Evolutionary conservation across 2,797 vertebrate genomes (phyloP).

Genomic region (Gymnothorax javanicus): DNA sequence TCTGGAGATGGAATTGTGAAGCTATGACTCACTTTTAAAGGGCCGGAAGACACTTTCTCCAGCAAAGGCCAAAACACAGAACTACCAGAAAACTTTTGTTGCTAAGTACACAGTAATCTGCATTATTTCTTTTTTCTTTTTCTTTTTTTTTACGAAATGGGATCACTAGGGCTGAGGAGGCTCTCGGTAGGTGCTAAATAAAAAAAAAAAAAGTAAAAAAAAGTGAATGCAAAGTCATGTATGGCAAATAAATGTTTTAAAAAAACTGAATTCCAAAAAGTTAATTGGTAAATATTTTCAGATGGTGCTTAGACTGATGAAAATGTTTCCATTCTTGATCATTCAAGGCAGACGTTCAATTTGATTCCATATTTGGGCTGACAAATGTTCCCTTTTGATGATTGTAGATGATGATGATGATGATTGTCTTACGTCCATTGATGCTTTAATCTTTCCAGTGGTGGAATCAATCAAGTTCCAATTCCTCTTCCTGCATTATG

Average conservation of each 20-base stretch:
- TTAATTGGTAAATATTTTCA: neutral
- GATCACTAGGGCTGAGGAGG: neutral
- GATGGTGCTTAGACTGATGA: neutral
- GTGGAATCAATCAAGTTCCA: no score
- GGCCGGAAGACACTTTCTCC: neutral
- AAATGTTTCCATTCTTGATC: neutral
- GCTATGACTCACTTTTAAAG: conserved; percentile 70
- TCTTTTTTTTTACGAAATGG: neutral
- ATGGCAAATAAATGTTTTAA: no score
- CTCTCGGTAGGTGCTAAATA: no score
- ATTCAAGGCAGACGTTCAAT: neutral
- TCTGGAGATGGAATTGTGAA: conserved; percentile 69
- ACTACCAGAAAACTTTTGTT: neutral
- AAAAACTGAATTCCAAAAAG: no score
- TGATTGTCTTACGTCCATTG: no score
- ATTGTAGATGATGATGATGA: neutral
- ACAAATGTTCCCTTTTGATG: neutral
- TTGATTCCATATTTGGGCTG: neutral
- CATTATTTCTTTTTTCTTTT: neutral
- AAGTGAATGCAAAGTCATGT: no score
- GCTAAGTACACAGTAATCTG: neutral
- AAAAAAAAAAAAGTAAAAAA: no score
- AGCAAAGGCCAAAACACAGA: neutral
- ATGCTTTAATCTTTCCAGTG: no score
- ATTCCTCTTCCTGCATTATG: no score